Evolutionary conservation across 2,113 vertebrate genomes (phyloP).

Genomic region (Dipodomys ordii): DNA sequence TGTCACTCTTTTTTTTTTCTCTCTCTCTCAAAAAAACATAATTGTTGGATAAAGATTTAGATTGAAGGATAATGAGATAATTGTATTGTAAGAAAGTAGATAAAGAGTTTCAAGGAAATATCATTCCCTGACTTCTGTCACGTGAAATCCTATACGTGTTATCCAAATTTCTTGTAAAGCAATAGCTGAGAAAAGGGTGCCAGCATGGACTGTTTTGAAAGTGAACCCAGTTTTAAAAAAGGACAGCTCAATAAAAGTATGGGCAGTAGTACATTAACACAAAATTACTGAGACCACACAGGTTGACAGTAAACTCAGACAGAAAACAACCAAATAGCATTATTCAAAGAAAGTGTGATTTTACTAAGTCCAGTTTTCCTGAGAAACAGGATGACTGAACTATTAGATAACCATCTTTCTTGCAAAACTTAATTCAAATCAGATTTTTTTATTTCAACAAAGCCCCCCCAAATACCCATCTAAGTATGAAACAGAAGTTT

Average conservation of each 20-base stretch:
- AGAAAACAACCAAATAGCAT: background rate
- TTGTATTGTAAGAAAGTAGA: background rate
- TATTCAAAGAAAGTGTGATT: background rate
- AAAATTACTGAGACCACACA: background rate
- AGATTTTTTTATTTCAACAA: constrained; percentile 15
- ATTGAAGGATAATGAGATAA: background rate
- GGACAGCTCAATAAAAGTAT: background rate
- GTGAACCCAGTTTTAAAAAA: background rate
- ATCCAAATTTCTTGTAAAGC: background rate
- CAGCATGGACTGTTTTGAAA: background rate
- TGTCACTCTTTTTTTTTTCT: background rate
- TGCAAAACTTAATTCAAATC: background rate
- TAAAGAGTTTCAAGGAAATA: background rate
- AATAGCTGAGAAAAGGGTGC: background rate
- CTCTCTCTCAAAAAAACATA: background rate
- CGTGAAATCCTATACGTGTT: background rate
- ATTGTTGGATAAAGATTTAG: background rate
- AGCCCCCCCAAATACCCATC: background rate
- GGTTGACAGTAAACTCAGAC: background rate
- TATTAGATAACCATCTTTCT: background rate
- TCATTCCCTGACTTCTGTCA: background rate
- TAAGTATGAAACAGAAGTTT: background rate
- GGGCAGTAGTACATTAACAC: background rate
- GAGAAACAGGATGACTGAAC: constrained; percentile 2
- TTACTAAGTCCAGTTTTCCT: background rate